Percentiles rank a stretch among this genome's conserved stretches.
These are phyloP conservation scores for Diaphora mendica DNA, from an alignment of 2,888 invertebrate species.

Conservation along the genomic window DNA sequence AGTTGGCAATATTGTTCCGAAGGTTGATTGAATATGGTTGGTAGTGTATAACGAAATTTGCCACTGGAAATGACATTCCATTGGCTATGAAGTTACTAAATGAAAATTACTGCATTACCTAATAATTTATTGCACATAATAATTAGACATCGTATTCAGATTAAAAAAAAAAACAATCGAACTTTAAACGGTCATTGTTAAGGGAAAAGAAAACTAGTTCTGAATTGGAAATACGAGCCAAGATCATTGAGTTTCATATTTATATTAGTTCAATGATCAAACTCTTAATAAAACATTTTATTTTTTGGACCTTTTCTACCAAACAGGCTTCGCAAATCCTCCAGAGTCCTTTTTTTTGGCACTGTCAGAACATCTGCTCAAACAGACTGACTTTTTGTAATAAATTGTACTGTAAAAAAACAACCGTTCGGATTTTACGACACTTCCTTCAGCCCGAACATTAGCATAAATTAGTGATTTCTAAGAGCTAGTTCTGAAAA, in stretches of 20 bases:
- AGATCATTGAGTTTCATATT: no score
- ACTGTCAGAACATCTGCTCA: background rate
- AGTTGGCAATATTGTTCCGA: background rate
- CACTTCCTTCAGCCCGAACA: background rate
- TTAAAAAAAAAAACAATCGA: no score
- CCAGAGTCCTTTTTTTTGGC: background rate
- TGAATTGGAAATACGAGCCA: background rate
- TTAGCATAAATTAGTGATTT: background rate
- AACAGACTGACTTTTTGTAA: background rate
- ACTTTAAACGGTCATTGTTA: background rate
- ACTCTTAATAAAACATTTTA: background rate
- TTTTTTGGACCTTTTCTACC: background rate
- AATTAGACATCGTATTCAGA: background rate
- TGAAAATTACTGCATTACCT: background rate
- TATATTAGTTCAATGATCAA: background rate
- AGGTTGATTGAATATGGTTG: background rate
- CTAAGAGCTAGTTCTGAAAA: background rate
- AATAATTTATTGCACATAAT: background rate
- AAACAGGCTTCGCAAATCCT: background rate
- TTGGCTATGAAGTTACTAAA: background rate
- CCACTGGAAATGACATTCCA: background rate
- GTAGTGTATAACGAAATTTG: background rate
- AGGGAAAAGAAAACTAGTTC: background rate
- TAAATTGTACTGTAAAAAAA: background rate
- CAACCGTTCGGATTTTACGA: background rate